phyloP scores from a whole-genome alignment of 92 coral and sea anemone species.

The Porites divaricata region DNA sequence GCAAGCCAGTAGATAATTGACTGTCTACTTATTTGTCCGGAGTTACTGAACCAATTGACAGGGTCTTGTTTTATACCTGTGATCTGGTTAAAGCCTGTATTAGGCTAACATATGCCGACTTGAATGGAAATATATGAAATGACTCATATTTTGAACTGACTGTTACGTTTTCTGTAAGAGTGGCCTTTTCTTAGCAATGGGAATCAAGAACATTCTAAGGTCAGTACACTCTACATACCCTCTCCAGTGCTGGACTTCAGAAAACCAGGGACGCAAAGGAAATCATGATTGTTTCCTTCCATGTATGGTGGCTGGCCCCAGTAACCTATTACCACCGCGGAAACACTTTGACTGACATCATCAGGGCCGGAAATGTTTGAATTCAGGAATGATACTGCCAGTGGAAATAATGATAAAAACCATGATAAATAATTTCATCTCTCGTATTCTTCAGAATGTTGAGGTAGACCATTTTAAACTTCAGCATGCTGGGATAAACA shows the following conservation, averaged over 20 bases:
- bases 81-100: too few species aligned
- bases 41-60: background rate
- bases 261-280: slow-evolving; percentile 58
- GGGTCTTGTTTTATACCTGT: too few species aligned
- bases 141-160: too few species aligned
- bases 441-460: background rate
- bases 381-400: slow-evolving; percentile 4
- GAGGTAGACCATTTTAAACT: background rate
- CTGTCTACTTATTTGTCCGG: background rate
- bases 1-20: too few species aligned
- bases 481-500: too few species aligned
- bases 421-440: too few species aligned
- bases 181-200: background rate
- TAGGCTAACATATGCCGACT: too few species aligned
- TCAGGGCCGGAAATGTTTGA: background rate
- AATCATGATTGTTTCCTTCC: background rate
- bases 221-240: slow-evolving; percentile 21
- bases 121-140: too few species aligned
- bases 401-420: background rate
- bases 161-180: too few species aligned
- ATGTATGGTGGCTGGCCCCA: slow-evolving; percentile 52
- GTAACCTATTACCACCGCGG: slow-evolving; percentile 44
- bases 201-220: background rate
- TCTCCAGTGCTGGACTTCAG: slow-evolving; percentile 52
- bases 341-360: background rate